Conservation (phyloP, 1,140 invertebrate species). For the Palaemon carinicauda region DNA sequence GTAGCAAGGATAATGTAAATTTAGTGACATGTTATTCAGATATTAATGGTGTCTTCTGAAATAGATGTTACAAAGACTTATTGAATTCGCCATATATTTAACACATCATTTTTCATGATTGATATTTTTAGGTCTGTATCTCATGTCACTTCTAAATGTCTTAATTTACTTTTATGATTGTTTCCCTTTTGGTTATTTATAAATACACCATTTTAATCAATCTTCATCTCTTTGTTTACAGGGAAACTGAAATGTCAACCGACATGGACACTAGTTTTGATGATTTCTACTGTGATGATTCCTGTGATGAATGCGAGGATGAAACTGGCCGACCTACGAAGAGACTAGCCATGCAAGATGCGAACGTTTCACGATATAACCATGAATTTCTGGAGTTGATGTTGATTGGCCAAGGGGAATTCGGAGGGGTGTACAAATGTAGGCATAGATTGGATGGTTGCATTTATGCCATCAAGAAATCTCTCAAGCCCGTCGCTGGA, state of each 20-base stretch:
- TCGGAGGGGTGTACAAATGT: slow-evolving; percentile 88
- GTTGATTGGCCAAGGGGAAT: slow-evolving; percentile 84
- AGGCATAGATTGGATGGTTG: slow-evolving; percentile 90
- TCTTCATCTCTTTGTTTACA: slow-evolving; percentile 33
- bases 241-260: slow-evolving; percentile 18
- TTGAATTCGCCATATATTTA: no score
- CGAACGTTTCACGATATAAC: slow-evolving; percentile 86
- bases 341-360: slow-evolving; percentile 75
- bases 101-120: no score
- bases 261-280: slow-evolving; percentile 45
- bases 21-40: no score
- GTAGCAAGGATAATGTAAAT: no score
- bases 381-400: slow-evolving; percentile 82
- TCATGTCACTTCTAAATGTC: no score
- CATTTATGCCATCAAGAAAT: slow-evolving; percentile 89
- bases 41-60: no score
- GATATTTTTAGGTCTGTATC: no score
- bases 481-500: slow-evolving; percentile 80
- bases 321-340: slow-evolving; percentile 75
- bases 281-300: slow-evolving; percentile 40
- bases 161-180: no score
- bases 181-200: no score
- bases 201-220: no score
- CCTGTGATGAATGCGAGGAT: slow-evolving; percentile 69
- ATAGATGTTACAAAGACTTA: no score